Evolutionary conservation across 2,888 invertebrate genomes (phyloP), one percentile per base, ranked within the genome.

Genomic region (Tenthredo scrophulariae): DNA sequence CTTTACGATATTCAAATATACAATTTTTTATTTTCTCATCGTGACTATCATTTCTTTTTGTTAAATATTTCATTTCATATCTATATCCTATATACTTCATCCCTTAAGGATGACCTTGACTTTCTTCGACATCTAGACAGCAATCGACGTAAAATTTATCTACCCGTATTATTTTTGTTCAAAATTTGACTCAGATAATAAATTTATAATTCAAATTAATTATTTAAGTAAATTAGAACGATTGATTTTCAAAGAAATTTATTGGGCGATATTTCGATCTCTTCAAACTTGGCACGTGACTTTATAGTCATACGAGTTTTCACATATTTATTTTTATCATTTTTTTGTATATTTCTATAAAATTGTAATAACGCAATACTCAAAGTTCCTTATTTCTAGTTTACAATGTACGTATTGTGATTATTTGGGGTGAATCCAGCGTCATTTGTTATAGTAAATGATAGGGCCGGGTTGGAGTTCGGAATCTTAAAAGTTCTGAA

Each of bases 91-190:
- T 6, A 18, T 18, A 18, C 18, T 67, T 67, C 62, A 62, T 26
- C 26, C 62, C 62, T 9, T 26, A 62, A 33, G 33, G 43, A 43
- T 43, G 72, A 74, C 72, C 72, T 74, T 74, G 72, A 74, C 40
- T 43, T 43, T 43, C 40, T 43, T 43, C 13, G 4, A 40, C 46
- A 74, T 46, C 10, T 13, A n/a, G 10, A 72, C 22, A 72, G 40
- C n/a, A 40, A 37, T 72, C n/a, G 18, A 62, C 26, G 62, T 13
- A 3, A 62, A 62, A 62, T 22, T 26, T 54, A 7, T 0, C n/a
- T 54, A 2, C 10, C 62, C 13, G 26, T 62, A 13, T 22, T 62
- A 26, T 10, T 2, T 0, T 26, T 22, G 3, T 9, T 26, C 10
- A 26, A 26, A 62, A 62, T 62, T 26, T 62, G 10, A 62, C 13